Evolutionary conservation across 2,113 vertebrate genomes (phyloP), one percentile per base, ranked within the genome.

Genomic region (Ondatra zibethicus): DNA sequence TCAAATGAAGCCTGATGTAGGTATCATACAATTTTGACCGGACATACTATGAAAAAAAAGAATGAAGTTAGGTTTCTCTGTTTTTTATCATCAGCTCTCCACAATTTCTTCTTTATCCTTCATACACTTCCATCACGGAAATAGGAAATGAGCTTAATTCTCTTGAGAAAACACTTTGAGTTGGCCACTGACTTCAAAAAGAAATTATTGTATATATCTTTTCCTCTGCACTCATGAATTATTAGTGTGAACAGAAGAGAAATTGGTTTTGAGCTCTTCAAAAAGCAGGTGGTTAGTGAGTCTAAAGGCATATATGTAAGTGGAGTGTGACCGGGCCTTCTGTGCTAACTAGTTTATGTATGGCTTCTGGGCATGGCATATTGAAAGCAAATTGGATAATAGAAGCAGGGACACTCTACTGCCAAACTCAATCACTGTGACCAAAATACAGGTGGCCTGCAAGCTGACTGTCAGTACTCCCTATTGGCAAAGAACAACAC

Each of bases 291-390:
- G 92, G 87, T 33, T 10, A 92, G 68, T 65, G 61, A 78, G 58
- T 16, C 58, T 92, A 58, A 94, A 73, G 66, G 87, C n/a, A 50
- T 89, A 73, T 25, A 70, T 42, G 66, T 87, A 82, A 84, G 12
- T 95, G 92, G 92, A 94, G 42, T 95, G 87, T 95, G 92, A 89
- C 96, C 50, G 39, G 23, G 47, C 92, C 96, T 97, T 93, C 93
- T 94, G 93, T 36, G 87, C 66, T 63, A 50, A 52, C 50, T 63
- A 66, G 47, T 36, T 70, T 96, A 76, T 86, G 86, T 27, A 93
- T 89, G 82, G 92, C 92, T 92, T 58, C 88, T 75, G 42, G 45
- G 31, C 63, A 80, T 3, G 13, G 33, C 63, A 61, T 50, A 21
- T 52, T 87, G 78, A 93, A 93, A 58, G 47, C 9, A 86, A 89